A percentile compares a stretch with the other conserved stretches of the same genome.
Evolutionary conservation across 1,140 invertebrate species (phyloP).

Genomic region (Andricus grossulariae): DNA sequence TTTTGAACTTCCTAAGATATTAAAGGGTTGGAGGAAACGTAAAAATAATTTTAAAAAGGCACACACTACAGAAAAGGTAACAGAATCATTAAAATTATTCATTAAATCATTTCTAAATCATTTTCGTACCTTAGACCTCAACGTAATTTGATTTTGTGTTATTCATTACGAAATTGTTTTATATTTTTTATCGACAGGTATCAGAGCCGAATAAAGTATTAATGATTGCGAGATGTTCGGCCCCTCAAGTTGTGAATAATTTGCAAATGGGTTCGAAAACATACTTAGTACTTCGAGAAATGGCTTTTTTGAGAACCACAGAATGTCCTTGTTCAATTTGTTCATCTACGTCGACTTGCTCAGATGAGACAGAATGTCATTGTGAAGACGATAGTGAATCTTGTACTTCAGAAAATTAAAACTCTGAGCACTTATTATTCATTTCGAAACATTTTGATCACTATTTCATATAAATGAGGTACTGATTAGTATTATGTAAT

Average conservation of each 20-base stretch:
- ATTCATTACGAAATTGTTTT: too few species aligned
- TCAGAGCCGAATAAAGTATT: conserved; percentile 50
- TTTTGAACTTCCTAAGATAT: conserved; percentile 38
- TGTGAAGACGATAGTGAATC: not conserved
- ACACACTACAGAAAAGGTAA: conserved; percentile 38
- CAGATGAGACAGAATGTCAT: not conserved
- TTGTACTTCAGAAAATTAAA: not conserved
- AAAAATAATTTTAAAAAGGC: conserved; percentile 30
- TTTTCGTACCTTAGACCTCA: too few species aligned
- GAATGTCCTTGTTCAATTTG: conserved; percentile 7
- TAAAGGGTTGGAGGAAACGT: conserved; percentile 44
- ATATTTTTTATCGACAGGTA: conserved; percentile 36
- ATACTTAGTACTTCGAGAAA: conserved; percentile 55
- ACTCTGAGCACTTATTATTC: not conserved
- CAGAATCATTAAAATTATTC: not conserved
- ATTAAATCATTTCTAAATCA: too few species aligned
- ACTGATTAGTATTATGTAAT: too few species aligned
- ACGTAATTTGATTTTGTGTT: too few species aligned
- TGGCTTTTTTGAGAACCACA: conserved; percentile 41
- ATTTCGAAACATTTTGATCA: too few species aligned
- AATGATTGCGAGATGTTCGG: conserved; percentile 54
- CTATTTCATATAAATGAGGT: too few species aligned
- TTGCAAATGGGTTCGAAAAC: conserved; percentile 59
- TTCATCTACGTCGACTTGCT: not conserved
- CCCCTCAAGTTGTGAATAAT: conserved; percentile 40